Percentiles rank a stretch among this genome's conserved stretches.
phyloP scores from a whole-genome alignment of 2,888 invertebrate genomes.

The Drosophila lutescens region DNA sequence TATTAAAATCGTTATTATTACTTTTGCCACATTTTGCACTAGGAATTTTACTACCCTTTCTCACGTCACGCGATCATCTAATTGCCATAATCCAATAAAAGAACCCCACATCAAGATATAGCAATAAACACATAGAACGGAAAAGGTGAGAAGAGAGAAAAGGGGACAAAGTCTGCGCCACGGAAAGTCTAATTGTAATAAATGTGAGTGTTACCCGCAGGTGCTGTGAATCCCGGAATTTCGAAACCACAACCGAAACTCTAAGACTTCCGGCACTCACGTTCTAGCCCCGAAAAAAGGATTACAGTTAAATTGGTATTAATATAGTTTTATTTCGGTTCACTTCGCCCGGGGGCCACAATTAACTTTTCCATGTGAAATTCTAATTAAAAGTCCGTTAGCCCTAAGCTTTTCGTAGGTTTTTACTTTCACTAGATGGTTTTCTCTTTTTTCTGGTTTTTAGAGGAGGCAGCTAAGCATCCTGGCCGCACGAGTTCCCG shows the following conservation, averaged over 20 bases:
- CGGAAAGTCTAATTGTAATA: constrained; percentile 66
- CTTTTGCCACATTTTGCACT: not conserved
- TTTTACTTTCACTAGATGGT: not conserved
- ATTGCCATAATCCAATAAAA: constrained; percentile 5
- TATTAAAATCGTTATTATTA: not conserved
- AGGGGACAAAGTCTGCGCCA: constrained; percentile 21
- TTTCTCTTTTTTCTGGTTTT: not conserved
- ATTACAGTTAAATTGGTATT: constrained; percentile 3
- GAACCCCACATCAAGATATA: not conserved
- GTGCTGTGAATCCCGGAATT: constrained; percentile 26
- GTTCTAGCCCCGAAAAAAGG: not conserved
- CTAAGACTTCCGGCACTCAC: not conserved
- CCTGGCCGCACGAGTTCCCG: constrained; percentile 61
- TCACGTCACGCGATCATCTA: constrained; percentile 4
- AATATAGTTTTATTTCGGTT: constrained; percentile 18
- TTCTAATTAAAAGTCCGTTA: constrained; percentile 19
- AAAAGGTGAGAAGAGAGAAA: not conserved
- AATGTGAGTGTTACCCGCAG: constrained; percentile 67
- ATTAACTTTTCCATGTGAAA: constrained; percentile 13
- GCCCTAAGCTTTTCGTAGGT: not conserved
- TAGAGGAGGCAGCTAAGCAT: constrained; percentile 7
- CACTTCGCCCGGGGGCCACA: constrained; percentile 3
- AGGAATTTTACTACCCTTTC: constrained; percentile 2
- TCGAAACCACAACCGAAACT: not conserved
- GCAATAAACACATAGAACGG: not conserved